Conservation (phyloP, 2,113 vertebrate species). For the Motacilla alba region DNA sequence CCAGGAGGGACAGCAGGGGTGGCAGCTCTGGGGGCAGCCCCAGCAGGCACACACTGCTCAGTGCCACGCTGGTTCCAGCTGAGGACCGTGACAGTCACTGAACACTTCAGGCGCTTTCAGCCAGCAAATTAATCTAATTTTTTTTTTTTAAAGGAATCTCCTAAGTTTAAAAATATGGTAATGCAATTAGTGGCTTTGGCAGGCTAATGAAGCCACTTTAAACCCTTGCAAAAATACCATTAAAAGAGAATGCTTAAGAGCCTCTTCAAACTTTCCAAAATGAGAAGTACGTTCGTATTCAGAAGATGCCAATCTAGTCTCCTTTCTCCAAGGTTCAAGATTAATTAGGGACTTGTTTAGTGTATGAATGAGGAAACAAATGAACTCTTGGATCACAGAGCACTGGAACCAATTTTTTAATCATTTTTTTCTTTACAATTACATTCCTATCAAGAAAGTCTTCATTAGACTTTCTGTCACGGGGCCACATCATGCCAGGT, state of each 20-base stretch:
- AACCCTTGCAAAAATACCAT: constrained; percentile 68
- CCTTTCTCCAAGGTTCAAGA: constrained; percentile 73
- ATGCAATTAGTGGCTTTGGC: constrained; percentile 75
- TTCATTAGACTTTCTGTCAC: constrained; percentile 68
- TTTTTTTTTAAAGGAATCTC: constrained; percentile 13
- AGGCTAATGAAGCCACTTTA: constrained; percentile 71
- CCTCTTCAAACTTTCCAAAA: constrained; percentile 78
- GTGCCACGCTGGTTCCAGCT: neutral
- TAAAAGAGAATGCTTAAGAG: constrained; percentile 68
- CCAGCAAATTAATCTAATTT: neutral
- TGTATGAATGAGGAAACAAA: constrained; percentile 74
- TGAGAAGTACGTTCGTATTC: constrained; percentile 65
- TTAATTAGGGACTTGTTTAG: constrained; percentile 79
- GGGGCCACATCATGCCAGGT: constrained; percentile 39
- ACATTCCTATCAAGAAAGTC: constrained; percentile 70
- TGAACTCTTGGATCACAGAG: constrained; percentile 68
- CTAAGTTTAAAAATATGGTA: constrained; percentile 78
- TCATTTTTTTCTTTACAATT: constrained; percentile 70
- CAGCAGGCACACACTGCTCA: neutral
- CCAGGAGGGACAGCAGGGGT: neutral
- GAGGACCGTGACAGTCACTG: neutral
- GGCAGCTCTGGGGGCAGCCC: neutral
- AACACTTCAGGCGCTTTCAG: neutral
- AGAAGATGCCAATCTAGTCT: constrained; percentile 70
- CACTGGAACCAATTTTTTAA: constrained; percentile 72